Evolutionary conservation across 2,113 vertebrate genomes (phyloP).

Genomic region (Acinonyx jubatus): DNA sequence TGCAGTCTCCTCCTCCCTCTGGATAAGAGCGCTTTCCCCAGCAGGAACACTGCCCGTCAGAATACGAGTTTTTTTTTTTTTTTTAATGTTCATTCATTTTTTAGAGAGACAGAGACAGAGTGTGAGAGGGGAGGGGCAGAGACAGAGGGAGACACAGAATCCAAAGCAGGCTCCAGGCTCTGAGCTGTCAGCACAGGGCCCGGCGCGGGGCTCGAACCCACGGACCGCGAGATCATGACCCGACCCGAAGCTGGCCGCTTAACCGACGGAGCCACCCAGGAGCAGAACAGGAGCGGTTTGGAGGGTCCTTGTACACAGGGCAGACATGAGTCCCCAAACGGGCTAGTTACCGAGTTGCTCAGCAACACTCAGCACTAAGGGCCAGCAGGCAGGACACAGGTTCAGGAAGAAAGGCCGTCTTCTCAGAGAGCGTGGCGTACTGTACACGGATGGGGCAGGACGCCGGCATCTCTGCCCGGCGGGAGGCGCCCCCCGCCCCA

Average conservation of each 20-base stretch:
- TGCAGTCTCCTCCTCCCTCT: neutral
- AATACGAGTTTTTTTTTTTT: neutral
- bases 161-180: too few species aligned
- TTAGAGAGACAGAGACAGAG: too few species aligned
- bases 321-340: neutral
- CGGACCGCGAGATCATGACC: too few species aligned
- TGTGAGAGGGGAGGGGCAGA: too few species aligned
- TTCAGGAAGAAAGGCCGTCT: neutral
- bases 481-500: too few species aligned
- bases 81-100: too few species aligned
- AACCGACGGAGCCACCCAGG: too few species aligned
- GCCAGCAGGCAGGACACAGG: neutral
- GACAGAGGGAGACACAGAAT: too few species aligned
- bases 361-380: neutral
- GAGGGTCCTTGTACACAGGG: neutral
- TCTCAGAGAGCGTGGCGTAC: neutral
- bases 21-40: neutral
- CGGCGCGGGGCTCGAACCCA: too few species aligned
- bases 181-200: too few species aligned
- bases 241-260: too few species aligned
- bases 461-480: fast-evolving
- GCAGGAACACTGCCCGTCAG: neutral
- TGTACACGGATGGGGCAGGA: neutral
- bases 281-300: neutral
- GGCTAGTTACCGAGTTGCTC: neutral